phyloP scores from a whole-genome alignment of 1,140 invertebrate genomes.

The Drosophila obscura region DNA sequence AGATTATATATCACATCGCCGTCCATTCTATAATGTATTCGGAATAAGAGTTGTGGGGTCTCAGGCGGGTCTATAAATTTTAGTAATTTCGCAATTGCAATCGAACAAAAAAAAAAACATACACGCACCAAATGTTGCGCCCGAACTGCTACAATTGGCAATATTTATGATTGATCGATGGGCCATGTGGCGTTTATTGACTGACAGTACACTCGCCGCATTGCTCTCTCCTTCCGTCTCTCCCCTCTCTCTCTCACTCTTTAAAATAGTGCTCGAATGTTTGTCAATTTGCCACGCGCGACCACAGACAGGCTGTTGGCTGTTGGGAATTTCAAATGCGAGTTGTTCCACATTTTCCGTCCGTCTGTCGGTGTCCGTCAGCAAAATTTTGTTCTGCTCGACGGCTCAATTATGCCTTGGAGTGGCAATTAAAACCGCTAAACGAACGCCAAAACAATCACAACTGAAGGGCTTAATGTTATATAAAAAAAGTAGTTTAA shows the following conservation, averaged over 20 bases:
- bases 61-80: slow-evolving; percentile 10
- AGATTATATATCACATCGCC: slow-evolving; percentile 11
- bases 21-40: no score
- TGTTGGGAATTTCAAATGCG: slow-evolving; percentile 30
- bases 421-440: slow-evolving; percentile 40
- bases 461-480: slow-evolving; percentile 10
- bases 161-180: slow-evolving; percentile 64
- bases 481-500: slow-evolving; percentile 1
- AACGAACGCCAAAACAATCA: slow-evolving; percentile 23
- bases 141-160: slow-evolving; percentile 28
- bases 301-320: slow-evolving; percentile 22
- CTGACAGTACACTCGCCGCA: slow-evolving; percentile 33
- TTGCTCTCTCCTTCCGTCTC: slow-evolving; percentile 10
- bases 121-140: slow-evolving; percentile 24
- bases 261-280: slow-evolving; percentile 59
- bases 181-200: slow-evolving; percentile 58
- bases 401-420: slow-evolving; percentile 47
- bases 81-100: slow-evolving; percentile 51
- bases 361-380: slow-evolving; percentile 3
- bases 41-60: no score
- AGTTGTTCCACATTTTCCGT: slow-evolving; percentile 7
- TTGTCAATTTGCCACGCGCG: slow-evolving; percentile 58
- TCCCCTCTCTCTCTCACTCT: slow-evolving; percentile 9
- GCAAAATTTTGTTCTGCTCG: slow-evolving; percentile 43
- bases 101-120: slow-evolving; percentile 25